Conservation (phyloP, 2,113 vertebrate species). For the Serilophus lunatus region DNA sequence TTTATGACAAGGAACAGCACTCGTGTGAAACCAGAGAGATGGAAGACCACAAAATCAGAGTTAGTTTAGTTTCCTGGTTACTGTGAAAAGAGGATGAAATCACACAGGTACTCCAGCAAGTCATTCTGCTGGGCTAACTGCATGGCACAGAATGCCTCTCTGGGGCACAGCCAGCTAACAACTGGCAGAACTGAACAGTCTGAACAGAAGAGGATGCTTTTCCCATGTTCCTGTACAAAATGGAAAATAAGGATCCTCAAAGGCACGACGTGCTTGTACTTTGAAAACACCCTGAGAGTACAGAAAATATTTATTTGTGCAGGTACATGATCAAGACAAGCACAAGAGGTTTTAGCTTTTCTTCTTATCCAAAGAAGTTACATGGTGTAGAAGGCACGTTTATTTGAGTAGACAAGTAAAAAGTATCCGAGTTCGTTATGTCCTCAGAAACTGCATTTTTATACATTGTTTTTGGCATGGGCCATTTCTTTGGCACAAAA, state of each 20-base stretch:
- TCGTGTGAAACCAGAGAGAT: background rate
- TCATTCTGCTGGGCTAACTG: background rate
- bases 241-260: background rate
- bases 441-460: background rate
- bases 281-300: background rate
- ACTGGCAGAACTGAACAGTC: background rate
- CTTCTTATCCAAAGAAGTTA: background rate
- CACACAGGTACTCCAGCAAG: background rate
- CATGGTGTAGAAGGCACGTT: background rate
- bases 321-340: background rate
- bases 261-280: background rate
- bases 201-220: background rate
- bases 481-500: background rate
- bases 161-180: background rate
- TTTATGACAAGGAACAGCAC: background rate
- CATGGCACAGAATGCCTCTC: accelerated
- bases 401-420: background rate
- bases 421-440: background rate
- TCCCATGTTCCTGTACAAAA: background rate
- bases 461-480: background rate
- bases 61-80: background rate
- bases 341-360: background rate
- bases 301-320: background rate
- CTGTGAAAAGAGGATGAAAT: background rate
- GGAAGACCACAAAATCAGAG: background rate